Percentiles rank a stretch among this genome's conserved stretches.
Conservation (phyloP, 2,888 invertebrate species). For the Idaea straminata region DNA sequence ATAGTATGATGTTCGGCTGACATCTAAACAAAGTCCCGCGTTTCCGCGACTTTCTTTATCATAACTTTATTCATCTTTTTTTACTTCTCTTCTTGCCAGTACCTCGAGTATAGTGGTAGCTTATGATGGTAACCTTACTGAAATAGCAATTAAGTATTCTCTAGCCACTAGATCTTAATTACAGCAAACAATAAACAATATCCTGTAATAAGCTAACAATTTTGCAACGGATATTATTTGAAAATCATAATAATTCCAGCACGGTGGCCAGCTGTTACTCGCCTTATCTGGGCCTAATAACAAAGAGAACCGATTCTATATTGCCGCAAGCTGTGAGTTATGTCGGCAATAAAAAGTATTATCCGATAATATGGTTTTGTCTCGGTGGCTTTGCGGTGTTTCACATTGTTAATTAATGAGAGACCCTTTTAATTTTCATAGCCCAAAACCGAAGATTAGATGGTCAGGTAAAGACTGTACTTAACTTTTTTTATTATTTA, state of each 20-base stretch:
- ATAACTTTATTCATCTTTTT: too few species aligned
- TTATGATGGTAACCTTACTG: neutral
- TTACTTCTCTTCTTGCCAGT: too few species aligned
- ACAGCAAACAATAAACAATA: neutral
- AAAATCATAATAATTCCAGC: conserved; percentile 40
- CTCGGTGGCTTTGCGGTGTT: conserved; percentile 2
- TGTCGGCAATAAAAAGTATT: conserved; percentile 36
- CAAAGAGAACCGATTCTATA: conserved; percentile 32
- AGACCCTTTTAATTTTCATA: neutral
- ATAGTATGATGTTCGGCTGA: too few species aligned
- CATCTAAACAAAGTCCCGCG: too few species aligned
- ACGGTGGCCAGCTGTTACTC: conserved; percentile 36
- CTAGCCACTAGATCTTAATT: neutral
- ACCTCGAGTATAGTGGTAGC: neutral
- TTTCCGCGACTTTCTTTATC: too few species aligned
- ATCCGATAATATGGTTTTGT: conserved; percentile 22
- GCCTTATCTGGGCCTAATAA: conserved; percentile 38
- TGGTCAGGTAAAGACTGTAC: neutral
- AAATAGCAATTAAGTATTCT: neutral
- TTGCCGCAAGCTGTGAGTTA: conserved; percentile 35
- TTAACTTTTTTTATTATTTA: neutral
- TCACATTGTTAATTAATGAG: neutral
- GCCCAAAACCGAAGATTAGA: neutral
- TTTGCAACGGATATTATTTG: conserved; percentile 25
- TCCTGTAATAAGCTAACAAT: conserved; percentile 25